Conservation (phyloP, 2,113 vertebrate genomes). For the Syrmaticus mikado region DNA sequence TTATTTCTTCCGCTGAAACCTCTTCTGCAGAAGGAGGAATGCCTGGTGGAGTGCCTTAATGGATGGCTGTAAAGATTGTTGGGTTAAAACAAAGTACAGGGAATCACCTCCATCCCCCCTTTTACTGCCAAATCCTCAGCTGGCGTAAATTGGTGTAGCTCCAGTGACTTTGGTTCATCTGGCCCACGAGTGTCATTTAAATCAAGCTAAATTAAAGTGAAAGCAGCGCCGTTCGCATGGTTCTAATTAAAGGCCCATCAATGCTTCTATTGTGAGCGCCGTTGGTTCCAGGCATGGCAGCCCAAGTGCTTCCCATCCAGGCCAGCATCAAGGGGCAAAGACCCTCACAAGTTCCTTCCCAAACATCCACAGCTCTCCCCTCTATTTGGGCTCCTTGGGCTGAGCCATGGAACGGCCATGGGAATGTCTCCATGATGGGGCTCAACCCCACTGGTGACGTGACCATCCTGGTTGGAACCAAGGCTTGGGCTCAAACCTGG, state of each 20-base stretch:
- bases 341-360: not conserved
- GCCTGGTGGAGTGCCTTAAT: slow-evolving; percentile 69
- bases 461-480: not conserved
- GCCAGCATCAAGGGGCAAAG: too few relatives aligned
- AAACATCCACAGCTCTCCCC: not conserved
- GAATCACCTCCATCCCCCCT: slow-evolving; percentile 62
- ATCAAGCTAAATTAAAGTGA: slow-evolving; percentile 78
- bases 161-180: slow-evolving; percentile 56
- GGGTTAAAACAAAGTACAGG: slow-evolving; percentile 70
- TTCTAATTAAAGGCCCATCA: slow-evolving; percentile 61
- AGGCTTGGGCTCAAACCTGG: not conserved
- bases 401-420: not conserved
- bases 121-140: slow-evolving; percentile 56
- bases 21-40: slow-evolving; percentile 68
- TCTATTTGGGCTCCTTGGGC: not conserved
- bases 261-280: not conserved
- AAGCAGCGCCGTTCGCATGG: slow-evolving; percentile 36
- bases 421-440: too few relatives aligned
- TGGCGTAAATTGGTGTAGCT: slow-evolving; percentile 57
- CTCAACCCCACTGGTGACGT: not conserved
- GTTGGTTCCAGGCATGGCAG: not conserved
- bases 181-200: slow-evolving; percentile 70
- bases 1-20: slow-evolving; percentile 78
- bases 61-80: slow-evolving; percentile 72
- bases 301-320: not conserved